Conservation (phyloP, 2,797 vertebrate species). For the Salmo trutta region DNA sequence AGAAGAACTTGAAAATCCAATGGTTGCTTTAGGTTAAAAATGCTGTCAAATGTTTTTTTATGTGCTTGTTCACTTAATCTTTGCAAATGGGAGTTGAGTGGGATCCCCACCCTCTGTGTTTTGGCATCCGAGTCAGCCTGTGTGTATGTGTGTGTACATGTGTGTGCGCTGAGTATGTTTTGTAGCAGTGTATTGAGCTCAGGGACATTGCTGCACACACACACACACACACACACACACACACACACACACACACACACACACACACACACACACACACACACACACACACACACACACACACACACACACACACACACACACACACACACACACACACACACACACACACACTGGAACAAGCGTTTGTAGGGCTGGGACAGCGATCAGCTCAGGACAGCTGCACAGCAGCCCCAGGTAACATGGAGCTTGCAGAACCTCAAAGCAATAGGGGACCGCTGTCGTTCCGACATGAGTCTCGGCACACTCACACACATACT, state of each 20-base stretch:
- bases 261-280: slow-evolving; percentile 1
- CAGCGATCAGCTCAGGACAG: slow-evolving; percentile 72
- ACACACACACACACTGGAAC: slow-evolving; percentile 36
- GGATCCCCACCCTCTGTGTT: neutral
- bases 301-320: neutral
- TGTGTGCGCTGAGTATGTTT: neutral
- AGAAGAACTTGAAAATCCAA: neutral
- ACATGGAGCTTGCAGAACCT: slow-evolving; percentile 64
- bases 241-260: neutral
- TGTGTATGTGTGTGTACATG: slow-evolving; percentile 15
- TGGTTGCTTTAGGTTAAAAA: neutral
- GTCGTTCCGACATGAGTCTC: slow-evolving; percentile 68
- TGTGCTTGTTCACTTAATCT: neutral
- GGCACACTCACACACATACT: slow-evolving; percentile 14
- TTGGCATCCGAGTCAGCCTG: neutral
- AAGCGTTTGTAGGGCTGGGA: slow-evolving; percentile 53
- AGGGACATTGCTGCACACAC: neutral
- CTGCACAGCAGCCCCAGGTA: slow-evolving; percentile 79
- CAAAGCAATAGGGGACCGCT: slow-evolving; percentile 57
- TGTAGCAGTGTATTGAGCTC: neutral
- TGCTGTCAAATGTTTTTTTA: neutral
- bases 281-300: neutral
- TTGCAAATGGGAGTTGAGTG: neutral
- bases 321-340: slow-evolving; percentile 16
- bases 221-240: too few species aligned